phyloP scores from a whole-genome alignment of 2,113 vertebrate species.

The Psammodynastes pulverulentus region DNA sequence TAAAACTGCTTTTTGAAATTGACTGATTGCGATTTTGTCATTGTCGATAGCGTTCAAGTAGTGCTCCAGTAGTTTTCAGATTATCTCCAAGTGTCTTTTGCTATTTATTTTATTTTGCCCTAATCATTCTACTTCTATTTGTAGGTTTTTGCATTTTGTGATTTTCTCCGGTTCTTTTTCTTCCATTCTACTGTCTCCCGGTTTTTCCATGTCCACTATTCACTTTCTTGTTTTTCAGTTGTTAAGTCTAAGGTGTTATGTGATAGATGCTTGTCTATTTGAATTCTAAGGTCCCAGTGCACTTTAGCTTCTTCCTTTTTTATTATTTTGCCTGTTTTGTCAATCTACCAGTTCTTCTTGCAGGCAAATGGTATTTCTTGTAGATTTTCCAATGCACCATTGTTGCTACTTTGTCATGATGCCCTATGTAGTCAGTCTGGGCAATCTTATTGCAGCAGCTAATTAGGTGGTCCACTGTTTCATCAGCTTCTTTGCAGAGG shows the following conservation, averaged over 20 bases:
- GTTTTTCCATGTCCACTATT: neutral
- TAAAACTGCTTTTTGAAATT: neutral
- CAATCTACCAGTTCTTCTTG: neutral
- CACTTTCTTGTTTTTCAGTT: neutral
- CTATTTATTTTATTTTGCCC: neutral
- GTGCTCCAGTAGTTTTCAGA: neutral
- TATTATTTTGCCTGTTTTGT: neutral
- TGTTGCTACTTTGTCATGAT: neutral
- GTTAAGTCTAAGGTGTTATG: neutral
- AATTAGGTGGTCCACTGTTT: neutral
- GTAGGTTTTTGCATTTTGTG: neutral
- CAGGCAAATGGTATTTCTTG: neutral
- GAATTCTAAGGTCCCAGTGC: neutral
- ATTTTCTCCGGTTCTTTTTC: neutral
- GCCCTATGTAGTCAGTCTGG: neutral
- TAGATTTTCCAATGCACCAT: neutral
- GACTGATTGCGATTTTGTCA: neutral
- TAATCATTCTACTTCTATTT: neutral
- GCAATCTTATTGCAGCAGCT: neutral
- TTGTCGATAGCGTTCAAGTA: neutral
- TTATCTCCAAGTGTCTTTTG: neutral
- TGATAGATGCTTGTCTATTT: neutral
- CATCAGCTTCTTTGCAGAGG: neutral
- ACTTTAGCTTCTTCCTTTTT: neutral
- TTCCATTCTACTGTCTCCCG: neutral